phyloP scores from a whole-genome alignment of 2,797 vertebrate genomes.

The Lerista edwardsae region DNA sequence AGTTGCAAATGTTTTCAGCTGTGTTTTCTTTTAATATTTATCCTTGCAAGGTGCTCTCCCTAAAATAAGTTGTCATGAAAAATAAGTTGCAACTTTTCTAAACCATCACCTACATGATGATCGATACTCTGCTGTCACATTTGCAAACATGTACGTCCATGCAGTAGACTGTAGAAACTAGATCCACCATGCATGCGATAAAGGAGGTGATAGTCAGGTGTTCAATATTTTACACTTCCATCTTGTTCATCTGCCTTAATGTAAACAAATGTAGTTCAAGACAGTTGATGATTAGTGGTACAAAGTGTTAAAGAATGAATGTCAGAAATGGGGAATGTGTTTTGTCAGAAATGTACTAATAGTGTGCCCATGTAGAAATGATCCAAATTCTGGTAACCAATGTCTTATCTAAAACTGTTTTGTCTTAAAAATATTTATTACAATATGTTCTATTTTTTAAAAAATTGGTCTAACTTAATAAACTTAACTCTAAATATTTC shows the following conservation, averaged over 20 bases:
- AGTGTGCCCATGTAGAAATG: background rate
- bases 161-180: background rate
- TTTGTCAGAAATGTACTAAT: background rate
- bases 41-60: background rate
- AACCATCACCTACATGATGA: background rate
- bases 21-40: background rate
- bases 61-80: background rate
- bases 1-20: background rate
- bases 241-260: background rate
- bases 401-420: background rate
- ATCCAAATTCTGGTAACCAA: background rate
- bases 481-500: background rate
- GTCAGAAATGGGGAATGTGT: background rate
- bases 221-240: background rate
- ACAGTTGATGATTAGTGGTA: background rate
- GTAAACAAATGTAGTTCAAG: background rate
- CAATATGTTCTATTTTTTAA: background rate
- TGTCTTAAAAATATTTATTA: constrained; percentile 20
- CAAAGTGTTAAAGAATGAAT: background rate
- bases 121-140: background rate
- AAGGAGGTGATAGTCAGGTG: background rate
- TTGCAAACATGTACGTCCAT: background rate
- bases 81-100: background rate
- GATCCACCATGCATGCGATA: no score
- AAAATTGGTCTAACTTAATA: background rate